phyloP scores from a whole-genome alignment of 2,797 vertebrate species.

The Anomalospiza imberbis region DNA sequence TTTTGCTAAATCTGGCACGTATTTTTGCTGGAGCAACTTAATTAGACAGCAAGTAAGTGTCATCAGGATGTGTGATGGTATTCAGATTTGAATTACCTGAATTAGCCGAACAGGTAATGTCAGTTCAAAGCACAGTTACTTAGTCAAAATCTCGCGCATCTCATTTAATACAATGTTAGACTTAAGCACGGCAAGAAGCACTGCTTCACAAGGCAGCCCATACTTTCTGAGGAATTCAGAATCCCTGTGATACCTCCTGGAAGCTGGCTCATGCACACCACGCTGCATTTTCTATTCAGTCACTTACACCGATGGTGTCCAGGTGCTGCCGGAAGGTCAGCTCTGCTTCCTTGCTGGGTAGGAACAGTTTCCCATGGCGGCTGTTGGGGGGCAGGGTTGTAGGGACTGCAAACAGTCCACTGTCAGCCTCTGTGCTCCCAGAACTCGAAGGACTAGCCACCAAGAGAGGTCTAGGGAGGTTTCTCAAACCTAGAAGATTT shows the following conservation, averaged over 20 bases:
- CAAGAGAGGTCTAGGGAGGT: conserved; percentile 86
- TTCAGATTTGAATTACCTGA: neutral
- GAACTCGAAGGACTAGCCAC: conserved; percentile 72
- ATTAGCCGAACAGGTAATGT: neutral
- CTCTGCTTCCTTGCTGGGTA: conserved; percentile 92
- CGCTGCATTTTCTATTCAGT: neutral
- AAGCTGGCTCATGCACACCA: neutral
- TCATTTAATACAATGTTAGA: neutral
- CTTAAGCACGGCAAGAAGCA: neutral
- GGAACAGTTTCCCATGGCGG: conserved; percentile 89
- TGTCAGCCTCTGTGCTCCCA: conserved; percentile 80
- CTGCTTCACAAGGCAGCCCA: neutral
- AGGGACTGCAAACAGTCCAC: conserved; percentile 90
- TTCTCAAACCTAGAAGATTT: conserved; percentile 78
- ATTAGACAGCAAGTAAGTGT: neutral
- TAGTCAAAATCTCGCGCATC: neutral
- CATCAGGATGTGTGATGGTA: neutral
- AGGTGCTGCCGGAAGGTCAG: conserved; percentile 91
- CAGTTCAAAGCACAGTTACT: neutral
- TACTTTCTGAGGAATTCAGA: neutral
- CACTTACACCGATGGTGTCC: conserved; percentile 91
- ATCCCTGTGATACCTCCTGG: neutral
- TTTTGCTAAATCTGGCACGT: neutral
- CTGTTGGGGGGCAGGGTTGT: conserved; percentile 97
- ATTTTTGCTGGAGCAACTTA: neutral